phyloP scores from a whole-genome alignment of 2,797 vertebrate species.

The Ptychadena robeensis region DNA sequence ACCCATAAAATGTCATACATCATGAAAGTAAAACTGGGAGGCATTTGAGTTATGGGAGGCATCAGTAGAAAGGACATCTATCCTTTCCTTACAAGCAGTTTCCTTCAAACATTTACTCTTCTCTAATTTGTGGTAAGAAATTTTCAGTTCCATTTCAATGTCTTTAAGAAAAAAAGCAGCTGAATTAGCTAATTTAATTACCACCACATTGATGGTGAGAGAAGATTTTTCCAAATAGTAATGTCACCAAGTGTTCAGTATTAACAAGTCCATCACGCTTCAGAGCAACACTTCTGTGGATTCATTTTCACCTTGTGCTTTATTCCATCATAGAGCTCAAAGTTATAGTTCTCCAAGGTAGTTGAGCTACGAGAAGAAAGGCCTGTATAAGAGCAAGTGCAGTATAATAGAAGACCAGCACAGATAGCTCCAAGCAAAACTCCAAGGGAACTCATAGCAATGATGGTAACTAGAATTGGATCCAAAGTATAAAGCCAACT shows the following conservation, averaged over 20 bases:
- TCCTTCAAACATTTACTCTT: constrained; percentile 71
- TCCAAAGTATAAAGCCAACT: constrained; percentile 94
- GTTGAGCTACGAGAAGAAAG: constrained; percentile 94
- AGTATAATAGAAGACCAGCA: constrained; percentile 93
- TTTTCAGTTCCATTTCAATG: constrained; percentile 30
- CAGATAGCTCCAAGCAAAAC: constrained; percentile 93
- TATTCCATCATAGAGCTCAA: constrained; percentile 94
- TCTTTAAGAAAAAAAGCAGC: constrained; percentile 69
- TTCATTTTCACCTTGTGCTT: constrained; percentile 99
- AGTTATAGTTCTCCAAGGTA: constrained; percentile 98
- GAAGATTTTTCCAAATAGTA: constrained; percentile 54
- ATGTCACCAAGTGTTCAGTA: constrained; percentile 65
- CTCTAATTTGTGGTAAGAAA: constrained; percentile 71
- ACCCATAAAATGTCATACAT: constrained; percentile 8
- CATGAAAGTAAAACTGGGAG: constrained; percentile 31
- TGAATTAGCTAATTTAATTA: constrained; percentile 61
- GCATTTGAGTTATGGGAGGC: constrained; percentile 38
- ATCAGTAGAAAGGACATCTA: constrained; percentile 69
- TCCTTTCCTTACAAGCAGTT: constrained; percentile 79
- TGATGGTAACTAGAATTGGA: constrained; percentile 97
- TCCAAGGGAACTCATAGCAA: constrained; percentile 95
- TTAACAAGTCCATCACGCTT: constrained; percentile 81
- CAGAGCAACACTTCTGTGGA: constrained; percentile 96
- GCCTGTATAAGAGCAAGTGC: constrained; percentile 91
- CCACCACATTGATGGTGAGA: constrained; percentile 32